Percentiles rank a stretch among this genome's conserved stretches.
These are phyloP conservation scores for Cantharis flavilabris DNA, from an alignment of 2,888 invertebrate species.

Conservation along the genomic window DNA sequence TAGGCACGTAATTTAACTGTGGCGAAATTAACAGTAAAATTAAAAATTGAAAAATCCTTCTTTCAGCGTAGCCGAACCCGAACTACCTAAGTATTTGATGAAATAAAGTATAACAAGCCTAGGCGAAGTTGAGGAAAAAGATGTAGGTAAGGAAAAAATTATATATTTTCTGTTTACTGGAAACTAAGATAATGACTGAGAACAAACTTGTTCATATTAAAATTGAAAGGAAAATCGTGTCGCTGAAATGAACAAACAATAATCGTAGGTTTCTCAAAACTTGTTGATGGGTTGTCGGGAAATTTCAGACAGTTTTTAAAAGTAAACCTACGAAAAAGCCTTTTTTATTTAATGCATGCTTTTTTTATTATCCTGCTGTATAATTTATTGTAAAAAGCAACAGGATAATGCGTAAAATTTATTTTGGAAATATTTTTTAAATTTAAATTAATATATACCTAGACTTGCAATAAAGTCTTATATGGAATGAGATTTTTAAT, in stretches of 20 bases:
- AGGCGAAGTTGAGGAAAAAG: background rate
- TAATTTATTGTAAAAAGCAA: background rate
- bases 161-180: background rate
- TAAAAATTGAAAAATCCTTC: background rate
- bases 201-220: constrained; percentile 18
- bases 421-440: background rate
- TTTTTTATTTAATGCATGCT: background rate
- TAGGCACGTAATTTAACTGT: constrained; percentile 1
- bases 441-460: background rate
- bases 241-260: constrained; percentile 2
- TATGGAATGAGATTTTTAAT: background rate
- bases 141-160: background rate
- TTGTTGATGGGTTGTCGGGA: background rate
- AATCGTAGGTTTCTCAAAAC: constrained; percentile 8
- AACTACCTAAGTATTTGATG: background rate
- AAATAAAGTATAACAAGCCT: background rate
- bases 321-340: background rate
- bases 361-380: background rate
- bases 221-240: constrained; percentile 26
- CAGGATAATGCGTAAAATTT: background rate
- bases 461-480: background rate
- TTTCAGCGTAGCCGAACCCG: background rate
- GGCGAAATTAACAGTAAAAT: background rate
- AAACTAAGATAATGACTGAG: background rate
- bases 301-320: background rate